These are phyloP conservation scores for Peromyscus californicus DNA, from an alignment of 2,113 vertebrate genomes.

Conservation along the genomic window DNA sequence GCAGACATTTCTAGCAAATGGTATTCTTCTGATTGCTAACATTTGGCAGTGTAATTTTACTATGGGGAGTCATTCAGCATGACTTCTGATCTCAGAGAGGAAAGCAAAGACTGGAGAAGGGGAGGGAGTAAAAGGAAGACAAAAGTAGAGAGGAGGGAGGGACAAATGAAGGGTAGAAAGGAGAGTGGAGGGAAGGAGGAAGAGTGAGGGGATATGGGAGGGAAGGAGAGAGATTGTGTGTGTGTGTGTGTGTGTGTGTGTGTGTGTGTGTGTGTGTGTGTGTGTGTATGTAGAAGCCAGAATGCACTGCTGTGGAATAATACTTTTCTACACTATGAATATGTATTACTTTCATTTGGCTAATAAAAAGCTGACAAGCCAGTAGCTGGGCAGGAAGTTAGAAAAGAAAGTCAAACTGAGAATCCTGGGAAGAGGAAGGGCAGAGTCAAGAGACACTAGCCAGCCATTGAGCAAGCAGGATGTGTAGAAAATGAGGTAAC, in stretches of 20 bases:
- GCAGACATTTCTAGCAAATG: not conserved
- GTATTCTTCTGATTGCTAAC: not conserved
- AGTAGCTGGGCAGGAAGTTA: too few relatives aligned
- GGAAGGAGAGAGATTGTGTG: not conserved
- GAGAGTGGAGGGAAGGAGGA: not conserved
- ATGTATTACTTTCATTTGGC: too few relatives aligned
- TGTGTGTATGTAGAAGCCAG: not conserved
- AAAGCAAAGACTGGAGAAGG: not conserved
- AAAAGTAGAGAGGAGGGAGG: not conserved
- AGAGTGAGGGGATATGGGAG: accelerated
- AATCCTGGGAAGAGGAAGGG: too few relatives aligned
- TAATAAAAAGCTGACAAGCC: too few relatives aligned
- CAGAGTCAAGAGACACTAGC: too few relatives aligned
- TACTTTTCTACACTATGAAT: too few relatives aligned
- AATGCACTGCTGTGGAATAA: too few relatives aligned
- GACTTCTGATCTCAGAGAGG: not conserved
- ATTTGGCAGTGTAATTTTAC: not conserved
- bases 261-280: too few relatives aligned
- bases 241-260: too few relatives aligned
- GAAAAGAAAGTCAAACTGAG: too few relatives aligned
- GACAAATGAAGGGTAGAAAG: accelerated
- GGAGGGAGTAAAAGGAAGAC: not conserved
- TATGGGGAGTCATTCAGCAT: not conserved
- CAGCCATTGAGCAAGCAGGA: too few relatives aligned
- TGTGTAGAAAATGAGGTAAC: too few relatives aligned